These are phyloP conservation scores for Torymus auratus DNA, from an alignment of 2,888 invertebrate species.

Conservation along the genomic window DNA sequence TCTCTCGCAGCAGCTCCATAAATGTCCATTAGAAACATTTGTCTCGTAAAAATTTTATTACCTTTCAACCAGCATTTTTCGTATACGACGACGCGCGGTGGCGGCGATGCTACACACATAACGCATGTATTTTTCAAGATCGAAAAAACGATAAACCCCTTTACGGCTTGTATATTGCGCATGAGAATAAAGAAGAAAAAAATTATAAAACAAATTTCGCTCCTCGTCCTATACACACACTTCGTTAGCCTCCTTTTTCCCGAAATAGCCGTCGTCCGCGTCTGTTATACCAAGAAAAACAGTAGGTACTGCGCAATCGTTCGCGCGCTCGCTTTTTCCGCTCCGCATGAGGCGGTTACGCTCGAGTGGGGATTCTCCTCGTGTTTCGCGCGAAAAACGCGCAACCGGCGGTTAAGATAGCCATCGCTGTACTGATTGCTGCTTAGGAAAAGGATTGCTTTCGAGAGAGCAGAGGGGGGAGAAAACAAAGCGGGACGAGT, in stretches of 20 bases:
- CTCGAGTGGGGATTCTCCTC: not conserved
- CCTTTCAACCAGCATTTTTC: conserved; percentile 2
- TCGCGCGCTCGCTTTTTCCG: too few species aligned
- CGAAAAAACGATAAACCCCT: conserved; percentile 2
- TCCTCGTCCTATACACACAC: too few species aligned
- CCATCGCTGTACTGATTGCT: not conserved
- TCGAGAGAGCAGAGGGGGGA: not conserved
- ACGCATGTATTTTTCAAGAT: not conserved
- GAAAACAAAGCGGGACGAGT: conserved; percentile 32
- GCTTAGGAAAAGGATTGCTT: not conserved
- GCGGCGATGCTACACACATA: too few species aligned
- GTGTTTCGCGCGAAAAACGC: not conserved
- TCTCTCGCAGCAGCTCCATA: conserved; percentile 4
- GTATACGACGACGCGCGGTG: not conserved
- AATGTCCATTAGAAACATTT: not conserved
- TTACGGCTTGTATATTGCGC: not conserved
- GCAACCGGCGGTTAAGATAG: conserved; percentile 28
- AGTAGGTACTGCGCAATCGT: too few species aligned
- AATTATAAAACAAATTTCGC: too few species aligned
- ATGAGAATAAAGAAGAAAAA: too few species aligned
- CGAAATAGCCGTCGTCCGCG: too few species aligned
- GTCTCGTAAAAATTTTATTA: conserved; percentile 2
- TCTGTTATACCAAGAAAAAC: too few species aligned
- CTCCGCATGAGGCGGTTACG: not conserved
- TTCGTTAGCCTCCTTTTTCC: too few species aligned